Percentiles rank a stretch among this genome's conserved stretches.
phyloP scores from a whole-genome alignment of 2,888 invertebrate genomes.

The Pristionchus arcanus region DNA sequence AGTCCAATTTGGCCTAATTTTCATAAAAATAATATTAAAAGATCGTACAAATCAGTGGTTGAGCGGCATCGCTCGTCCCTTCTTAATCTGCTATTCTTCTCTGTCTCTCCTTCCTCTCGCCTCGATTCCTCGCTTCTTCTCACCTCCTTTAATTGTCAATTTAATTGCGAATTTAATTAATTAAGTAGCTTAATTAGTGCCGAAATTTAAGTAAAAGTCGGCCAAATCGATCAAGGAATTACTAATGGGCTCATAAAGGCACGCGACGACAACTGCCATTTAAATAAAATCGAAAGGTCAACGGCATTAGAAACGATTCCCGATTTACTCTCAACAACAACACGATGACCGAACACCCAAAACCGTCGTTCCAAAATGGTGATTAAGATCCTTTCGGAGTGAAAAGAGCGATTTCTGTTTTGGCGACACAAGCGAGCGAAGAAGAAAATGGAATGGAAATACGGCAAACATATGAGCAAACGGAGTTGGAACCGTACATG shows the following conservation, averaged over 20 bases:
- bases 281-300: neutral
- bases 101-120: neutral
- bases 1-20: neutral
- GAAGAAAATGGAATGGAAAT: neutral
- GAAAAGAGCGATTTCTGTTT: neutral
- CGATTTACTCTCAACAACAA: neutral
- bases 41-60: neutral
- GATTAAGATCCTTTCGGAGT: neutral
- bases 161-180: neutral
- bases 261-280: neutral
- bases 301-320: neutral
- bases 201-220: too few species aligned
- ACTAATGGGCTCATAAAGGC: neutral
- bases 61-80: neutral
- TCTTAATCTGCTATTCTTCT: neutral
- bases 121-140: neutral
- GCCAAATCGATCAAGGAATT: neutral
- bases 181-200: neutral
- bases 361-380: neutral
- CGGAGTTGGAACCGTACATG: too few species aligned
- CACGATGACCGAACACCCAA: neutral
- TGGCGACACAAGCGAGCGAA: neutral
- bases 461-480: too few species aligned
- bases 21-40: neutral
- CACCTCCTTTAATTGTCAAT: neutral